Conservation (phyloP, 2,888 invertebrate species). For the Cephus nigrinus region DNA sequence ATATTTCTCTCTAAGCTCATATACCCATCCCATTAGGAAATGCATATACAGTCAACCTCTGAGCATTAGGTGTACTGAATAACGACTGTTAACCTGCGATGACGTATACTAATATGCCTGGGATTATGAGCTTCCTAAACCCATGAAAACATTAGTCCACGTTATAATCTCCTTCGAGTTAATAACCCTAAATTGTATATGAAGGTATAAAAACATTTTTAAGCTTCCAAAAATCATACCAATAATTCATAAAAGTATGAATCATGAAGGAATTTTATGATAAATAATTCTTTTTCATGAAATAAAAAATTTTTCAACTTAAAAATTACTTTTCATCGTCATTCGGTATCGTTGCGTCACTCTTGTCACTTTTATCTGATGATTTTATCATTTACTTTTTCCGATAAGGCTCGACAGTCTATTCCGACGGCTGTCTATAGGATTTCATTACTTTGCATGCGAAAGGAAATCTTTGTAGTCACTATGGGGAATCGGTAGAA, state of each 20-base stretch:
- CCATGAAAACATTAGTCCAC: conserved; percentile 36
- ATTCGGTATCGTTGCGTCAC: too few relatives aligned
- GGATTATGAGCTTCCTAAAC: conserved; percentile 31
- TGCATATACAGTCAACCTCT: conserved; percentile 34
- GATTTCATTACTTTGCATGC: neutral
- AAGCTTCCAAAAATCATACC: neutral
- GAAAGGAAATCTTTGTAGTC: neutral
- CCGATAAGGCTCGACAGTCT: neutral
- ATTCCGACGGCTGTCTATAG: neutral
- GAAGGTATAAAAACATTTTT: neutral
- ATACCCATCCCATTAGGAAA: conserved; percentile 21
- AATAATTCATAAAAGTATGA: too few relatives aligned
- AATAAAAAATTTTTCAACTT: too few relatives aligned
- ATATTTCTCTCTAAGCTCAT: conserved; percentile 20
- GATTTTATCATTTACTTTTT: neutral
- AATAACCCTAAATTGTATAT: neutral
- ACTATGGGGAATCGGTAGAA: neutral
- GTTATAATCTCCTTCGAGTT: conserved; percentile 32
- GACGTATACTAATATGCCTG: conserved; percentile 38
- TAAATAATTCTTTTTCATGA: too few relatives aligned
- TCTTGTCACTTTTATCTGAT: too few relatives aligned
- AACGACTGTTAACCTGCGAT: conserved; percentile 39
- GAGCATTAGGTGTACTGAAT: conserved; percentile 36
- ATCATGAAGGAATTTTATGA: too few relatives aligned
- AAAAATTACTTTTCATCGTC: too few relatives aligned